Percentiles rank a stretch among this genome's conserved stretches.
Evolutionary conservation across 2,888 invertebrate species (phyloP).

Genomic region (Acanthococcus lagerstroemiae): DNA sequence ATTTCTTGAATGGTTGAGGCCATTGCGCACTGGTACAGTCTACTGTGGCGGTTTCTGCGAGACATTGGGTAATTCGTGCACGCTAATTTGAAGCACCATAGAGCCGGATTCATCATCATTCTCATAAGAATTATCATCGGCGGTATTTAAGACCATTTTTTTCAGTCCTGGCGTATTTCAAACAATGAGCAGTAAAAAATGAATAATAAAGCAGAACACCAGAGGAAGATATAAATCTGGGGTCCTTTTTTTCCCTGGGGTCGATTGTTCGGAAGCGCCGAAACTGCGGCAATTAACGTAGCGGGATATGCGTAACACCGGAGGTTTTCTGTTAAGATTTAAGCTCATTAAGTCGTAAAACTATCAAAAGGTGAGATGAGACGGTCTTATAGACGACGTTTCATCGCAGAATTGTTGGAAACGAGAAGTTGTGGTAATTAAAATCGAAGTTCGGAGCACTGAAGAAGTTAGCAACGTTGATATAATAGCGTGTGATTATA

Average conservation of each 20-base stretch:
- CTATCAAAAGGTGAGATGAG: constrained; percentile 13
- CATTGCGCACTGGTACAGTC: no score
- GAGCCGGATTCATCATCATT: no score
- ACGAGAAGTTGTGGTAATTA: constrained; percentile 29
- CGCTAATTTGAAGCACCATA: no score
- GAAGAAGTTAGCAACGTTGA: background rate
- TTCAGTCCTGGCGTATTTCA: background rate
- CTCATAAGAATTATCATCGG: no score
- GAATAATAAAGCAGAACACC: background rate
- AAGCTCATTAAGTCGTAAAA: constrained; percentile 23
- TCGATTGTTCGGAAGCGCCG: constrained; percentile 17
- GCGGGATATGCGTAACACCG: constrained; percentile 25
- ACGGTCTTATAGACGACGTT: constrained; percentile 5
- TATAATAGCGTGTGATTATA: constrained; percentile 7
- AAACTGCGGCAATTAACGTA: constrained; percentile 15
- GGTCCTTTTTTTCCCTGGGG: constrained; percentile 16
- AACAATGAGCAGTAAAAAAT: constrained; percentile 1
- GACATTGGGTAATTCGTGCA: no score
- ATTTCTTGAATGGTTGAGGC: no score
- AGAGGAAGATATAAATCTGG: constrained; percentile 6
- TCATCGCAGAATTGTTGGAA: constrained; percentile 28
- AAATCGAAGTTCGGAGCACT: constrained; percentile 4
- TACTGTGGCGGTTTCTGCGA: no score
- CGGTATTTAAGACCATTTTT: no score
- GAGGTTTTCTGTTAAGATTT: constrained; percentile 1